Percentiles rank a stretch among this genome's conserved stretches.
phyloP scores from a whole-genome alignment of 2,888 invertebrate species.

The Phengaris alcon region DNA sequence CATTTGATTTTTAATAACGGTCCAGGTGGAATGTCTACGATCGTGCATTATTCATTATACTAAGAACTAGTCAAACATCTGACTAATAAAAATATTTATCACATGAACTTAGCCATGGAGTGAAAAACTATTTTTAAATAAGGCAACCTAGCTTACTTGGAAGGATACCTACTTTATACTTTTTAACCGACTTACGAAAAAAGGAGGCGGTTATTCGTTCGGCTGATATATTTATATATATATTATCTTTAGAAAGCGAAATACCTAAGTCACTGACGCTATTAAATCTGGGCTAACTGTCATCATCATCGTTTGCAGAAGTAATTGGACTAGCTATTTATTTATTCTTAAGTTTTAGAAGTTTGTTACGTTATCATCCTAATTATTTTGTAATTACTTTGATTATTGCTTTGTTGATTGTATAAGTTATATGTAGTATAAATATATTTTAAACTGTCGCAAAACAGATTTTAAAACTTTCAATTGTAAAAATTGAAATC shows the following conservation, averaged over 20 bases:
- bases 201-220: too few species aligned
- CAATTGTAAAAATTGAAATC: too few species aligned
- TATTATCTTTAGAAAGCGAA: conserved; percentile 13
- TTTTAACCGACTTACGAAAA: background rate
- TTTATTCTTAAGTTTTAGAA: background rate
- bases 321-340: background rate
- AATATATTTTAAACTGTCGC: background rate
- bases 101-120: conserved; percentile 39
- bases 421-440: background rate
- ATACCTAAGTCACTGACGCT: background rate
- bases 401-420: background rate
- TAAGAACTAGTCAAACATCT: conserved; percentile 54
- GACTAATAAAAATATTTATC: conserved; percentile 45
- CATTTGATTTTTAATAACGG: conserved; percentile 14
- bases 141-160: background rate
- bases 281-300: background rate
- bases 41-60: conserved; percentile 55
- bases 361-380: too few species aligned
- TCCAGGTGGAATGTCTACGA: conserved; percentile 7
- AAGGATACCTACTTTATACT: background rate
- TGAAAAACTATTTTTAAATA: conserved; percentile 33
- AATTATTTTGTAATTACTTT: background rate
- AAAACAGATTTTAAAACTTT: background rate
- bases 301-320: background rate
- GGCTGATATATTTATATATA: too few species aligned